Evolutionary conservation across 2,113 vertebrate genomes (phyloP).

Genomic region (Gallinago paraguaiae): DNA sequence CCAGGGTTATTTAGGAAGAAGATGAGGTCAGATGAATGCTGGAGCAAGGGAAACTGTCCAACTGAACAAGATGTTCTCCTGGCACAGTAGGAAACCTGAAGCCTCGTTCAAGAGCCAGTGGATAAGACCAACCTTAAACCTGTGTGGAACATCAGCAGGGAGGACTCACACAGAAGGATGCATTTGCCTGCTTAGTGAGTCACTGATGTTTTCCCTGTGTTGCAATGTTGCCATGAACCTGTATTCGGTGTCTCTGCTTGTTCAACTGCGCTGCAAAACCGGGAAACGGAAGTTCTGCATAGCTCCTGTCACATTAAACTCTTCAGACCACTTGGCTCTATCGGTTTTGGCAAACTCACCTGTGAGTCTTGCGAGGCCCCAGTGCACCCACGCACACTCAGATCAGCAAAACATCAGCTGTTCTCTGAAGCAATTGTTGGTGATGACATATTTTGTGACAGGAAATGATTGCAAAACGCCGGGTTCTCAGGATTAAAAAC

Average conservation of each 20-base stretch:
- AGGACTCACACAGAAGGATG: neutral
- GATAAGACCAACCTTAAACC: neutral
- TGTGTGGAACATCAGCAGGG: neutral
- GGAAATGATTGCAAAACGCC: conserved; percentile 43
- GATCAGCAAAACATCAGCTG: conserved; percentile 11
- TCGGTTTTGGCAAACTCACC: neutral
- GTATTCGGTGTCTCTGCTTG: neutral
- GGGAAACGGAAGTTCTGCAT: neutral
- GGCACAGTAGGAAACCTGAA: neutral
- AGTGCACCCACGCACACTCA: neutral
- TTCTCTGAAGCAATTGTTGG: conserved; percentile 37
- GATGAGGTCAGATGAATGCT: neutral
- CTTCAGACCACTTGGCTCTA: neutral
- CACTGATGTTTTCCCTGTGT: neutral
- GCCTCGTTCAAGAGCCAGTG: neutral
- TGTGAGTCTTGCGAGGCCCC: neutral
- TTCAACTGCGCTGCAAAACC: neutral
- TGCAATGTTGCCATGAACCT: neutral
- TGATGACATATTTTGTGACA: conserved; percentile 48
- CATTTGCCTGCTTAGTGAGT: neutral
- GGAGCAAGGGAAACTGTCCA: neutral
- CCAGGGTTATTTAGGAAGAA: neutral
- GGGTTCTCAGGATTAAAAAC: neutral
- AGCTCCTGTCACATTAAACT: neutral
- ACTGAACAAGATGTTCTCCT: neutral